phyloP scores from a whole-genome alignment of 1,140 invertebrate genomes.

The Thrips palmi region DNA sequence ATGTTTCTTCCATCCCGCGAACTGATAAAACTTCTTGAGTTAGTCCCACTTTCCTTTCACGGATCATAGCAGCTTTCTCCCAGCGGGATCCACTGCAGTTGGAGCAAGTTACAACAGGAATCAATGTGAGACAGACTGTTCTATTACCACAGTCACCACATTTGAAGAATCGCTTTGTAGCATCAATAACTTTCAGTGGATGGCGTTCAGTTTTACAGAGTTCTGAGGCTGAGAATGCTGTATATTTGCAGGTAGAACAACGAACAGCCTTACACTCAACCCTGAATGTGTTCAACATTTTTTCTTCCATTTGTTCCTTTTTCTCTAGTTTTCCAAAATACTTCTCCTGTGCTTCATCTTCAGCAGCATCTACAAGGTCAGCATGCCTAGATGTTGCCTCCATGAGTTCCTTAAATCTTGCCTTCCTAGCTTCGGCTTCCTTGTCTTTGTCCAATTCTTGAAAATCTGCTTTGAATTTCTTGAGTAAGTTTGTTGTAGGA shows the following conservation, averaged over 20 bases:
- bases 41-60: slow-evolving; percentile 48
- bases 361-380: slow-evolving; percentile 49
- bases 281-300: slow-evolving; percentile 73
- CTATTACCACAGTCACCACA: slow-evolving; percentile 72
- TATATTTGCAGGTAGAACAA: slow-evolving; percentile 72
- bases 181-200: slow-evolving; percentile 52
- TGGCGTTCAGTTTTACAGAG: slow-evolving; percentile 67
- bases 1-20: slow-evolving; percentile 14
- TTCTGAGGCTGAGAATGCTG: slow-evolving; percentile 64
- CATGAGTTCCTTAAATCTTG: slow-evolving; percentile 60
- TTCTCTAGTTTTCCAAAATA: slow-evolving; percentile 78
- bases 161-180: slow-evolving; percentile 77
- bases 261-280: slow-evolving; percentile 70
- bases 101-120: slow-evolving; percentile 57
- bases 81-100: slow-evolving; percentile 56
- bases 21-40: too few relatives aligned
- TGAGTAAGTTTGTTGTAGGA: too few relatives aligned
- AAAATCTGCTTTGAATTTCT: background rate
- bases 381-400: slow-evolving; percentile 57
- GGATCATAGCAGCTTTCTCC: slow-evolving; percentile 62
- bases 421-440: slow-evolving; percentile 31
- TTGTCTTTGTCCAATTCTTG: slow-evolving; percentile 22
- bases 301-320: slow-evolving; percentile 82
- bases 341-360: slow-evolving; percentile 57
- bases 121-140: slow-evolving; percentile 52